These are phyloP conservation scores for Poecilia latipinna DNA, from an alignment of 2,113 vertebrate genomes.

Conservation along the genomic window DNA sequence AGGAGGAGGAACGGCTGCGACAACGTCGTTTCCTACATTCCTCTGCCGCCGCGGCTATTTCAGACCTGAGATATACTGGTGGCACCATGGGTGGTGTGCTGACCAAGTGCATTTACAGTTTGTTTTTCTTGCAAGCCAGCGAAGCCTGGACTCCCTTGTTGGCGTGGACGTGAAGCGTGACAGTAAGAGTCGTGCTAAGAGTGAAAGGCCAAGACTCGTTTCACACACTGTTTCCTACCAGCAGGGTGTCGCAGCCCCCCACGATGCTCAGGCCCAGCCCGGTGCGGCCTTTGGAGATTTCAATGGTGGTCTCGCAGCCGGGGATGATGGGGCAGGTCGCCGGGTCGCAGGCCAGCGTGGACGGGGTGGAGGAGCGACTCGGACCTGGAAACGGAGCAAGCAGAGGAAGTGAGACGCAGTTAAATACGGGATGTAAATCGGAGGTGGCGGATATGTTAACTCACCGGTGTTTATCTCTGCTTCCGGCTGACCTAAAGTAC, in stretches of 20 bases:
- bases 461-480: constrained; percentile 84
- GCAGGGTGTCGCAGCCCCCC: constrained; percentile 93
- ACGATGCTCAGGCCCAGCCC: constrained; percentile 98
- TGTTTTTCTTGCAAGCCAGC: not conserved
- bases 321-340: constrained; percentile 95
- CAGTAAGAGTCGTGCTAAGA: not conserved
- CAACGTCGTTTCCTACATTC: constrained; percentile 69
- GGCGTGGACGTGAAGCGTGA: not conserved
- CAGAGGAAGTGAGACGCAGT: not conserved
- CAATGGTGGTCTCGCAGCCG: constrained; percentile 96
- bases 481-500: constrained; percentile 74
- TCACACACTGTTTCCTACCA: constrained; percentile 79
- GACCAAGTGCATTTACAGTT: constrained; percentile 2
- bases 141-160: not conserved
- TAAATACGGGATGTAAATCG: not conserved
- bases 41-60: constrained; percentile 43
- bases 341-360: constrained; percentile 87
- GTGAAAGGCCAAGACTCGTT: not conserved
- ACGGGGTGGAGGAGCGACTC: constrained; percentile 91
- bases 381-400: constrained; percentile 68
- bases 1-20: constrained; percentile 36
- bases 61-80: constrained; percentile 39
- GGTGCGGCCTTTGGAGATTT: constrained; percentile 94
- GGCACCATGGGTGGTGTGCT: constrained; percentile 25
- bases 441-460: constrained; percentile 10